Conservation (phyloP, 2,113 vertebrate genomes). For the Setophaga kirtlandii region DNA sequence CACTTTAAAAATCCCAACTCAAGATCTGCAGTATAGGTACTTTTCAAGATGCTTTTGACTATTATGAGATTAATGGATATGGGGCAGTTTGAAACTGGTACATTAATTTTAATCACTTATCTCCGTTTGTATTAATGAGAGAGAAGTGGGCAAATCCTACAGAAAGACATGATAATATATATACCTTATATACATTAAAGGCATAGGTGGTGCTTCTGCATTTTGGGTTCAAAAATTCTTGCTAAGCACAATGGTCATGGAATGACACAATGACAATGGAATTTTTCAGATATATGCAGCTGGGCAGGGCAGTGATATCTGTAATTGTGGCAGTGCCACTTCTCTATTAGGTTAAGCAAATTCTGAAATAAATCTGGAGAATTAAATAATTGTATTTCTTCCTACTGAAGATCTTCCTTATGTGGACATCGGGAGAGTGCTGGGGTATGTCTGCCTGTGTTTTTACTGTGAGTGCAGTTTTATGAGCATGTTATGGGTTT, state of each 20-base stretch:
- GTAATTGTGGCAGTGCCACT: not conserved
- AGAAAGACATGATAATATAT: not conserved
- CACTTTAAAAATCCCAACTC: not conserved
- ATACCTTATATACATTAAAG: not conserved
- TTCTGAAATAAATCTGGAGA: not conserved
- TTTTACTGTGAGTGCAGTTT: not conserved
- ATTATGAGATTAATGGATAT: conserved; percentile 48
- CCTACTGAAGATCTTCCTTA: not conserved
- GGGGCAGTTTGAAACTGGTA: conserved; percentile 31
- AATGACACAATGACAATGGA: not conserved
- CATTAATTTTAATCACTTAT: conserved; percentile 57
- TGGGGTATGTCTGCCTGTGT: not conserved
- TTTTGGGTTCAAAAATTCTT: not conserved
- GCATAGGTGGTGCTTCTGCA: not conserved
- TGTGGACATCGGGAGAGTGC: not conserved
- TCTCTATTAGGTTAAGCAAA: not conserved
- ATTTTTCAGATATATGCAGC: not conserved
- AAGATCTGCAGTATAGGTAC: not conserved
- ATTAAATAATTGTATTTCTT: not conserved
- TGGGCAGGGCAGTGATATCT: not conserved
- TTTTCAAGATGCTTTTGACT: conserved; percentile 24
- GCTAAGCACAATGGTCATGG: not conserved
- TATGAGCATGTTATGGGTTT: not conserved
- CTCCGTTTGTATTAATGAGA: conserved; percentile 52
- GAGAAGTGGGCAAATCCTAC: not conserved